phyloP scores from a whole-genome alignment of 1,140 invertebrate species.

The Drosophila equinoxialis region DNA sequence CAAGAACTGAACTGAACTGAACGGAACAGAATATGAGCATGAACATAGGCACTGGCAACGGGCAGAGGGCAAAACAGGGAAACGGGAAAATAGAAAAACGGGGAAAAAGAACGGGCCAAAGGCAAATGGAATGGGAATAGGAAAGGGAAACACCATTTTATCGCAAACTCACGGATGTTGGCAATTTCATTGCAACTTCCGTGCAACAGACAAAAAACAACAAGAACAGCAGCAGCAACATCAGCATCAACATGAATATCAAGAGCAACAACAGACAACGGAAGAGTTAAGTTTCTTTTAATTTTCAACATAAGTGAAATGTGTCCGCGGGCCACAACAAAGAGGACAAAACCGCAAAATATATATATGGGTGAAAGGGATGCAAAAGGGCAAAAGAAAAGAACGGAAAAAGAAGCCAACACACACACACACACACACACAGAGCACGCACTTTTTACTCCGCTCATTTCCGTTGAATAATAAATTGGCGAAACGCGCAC shows the following conservation, averaged over 20 bases:
- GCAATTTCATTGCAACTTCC: conserved; percentile 73
- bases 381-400: neutral
- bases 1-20: conserved; percentile 10
- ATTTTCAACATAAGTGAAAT: conserved; percentile 66
- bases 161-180: conserved; percentile 57
- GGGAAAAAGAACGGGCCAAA: neutral
- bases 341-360: conserved; percentile 38
- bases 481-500: conserved; percentile 48
- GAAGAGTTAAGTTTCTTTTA: conserved; percentile 77
- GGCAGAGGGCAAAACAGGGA: too few relatives aligned
- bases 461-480: conserved; percentile 71
- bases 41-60: neutral
- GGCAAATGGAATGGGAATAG: neutral
- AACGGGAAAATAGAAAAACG: neutral
- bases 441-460: conserved; percentile 34
- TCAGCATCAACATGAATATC: neutral
- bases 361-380: neutral
- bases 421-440: neutral
- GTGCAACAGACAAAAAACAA: conserved; percentile 20
- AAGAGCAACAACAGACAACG: conserved; percentile 15
- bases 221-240: conserved; percentile 20
- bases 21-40: too few relatives aligned
- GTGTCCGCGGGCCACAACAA: conserved; percentile 59
- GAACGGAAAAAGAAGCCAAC: conserved; percentile 13
- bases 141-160: neutral